Percentiles rank a stretch among this genome's conserved stretches.
Evolutionary conservation across 2,797 vertebrate species (phyloP).

Genomic region (Leuciscus waleckii): DNA sequence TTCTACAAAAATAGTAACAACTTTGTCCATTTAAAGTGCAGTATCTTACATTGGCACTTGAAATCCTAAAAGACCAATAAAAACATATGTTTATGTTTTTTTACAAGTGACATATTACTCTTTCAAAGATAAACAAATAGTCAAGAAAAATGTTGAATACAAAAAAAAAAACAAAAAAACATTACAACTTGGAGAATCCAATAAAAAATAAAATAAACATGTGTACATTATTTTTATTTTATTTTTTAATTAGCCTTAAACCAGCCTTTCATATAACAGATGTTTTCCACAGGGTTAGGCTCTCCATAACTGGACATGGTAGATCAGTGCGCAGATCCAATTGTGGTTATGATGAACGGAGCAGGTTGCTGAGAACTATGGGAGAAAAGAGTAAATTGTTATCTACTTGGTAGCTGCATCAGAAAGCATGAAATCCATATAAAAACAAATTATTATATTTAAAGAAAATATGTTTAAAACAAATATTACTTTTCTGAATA

Average conservation of each 20-base stretch:
- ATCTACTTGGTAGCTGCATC: not conserved
- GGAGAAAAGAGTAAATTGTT: slow-evolving; percentile 30
- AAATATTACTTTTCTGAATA: not conserved
- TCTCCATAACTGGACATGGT: not conserved
- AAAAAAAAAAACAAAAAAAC: slow-evolving; percentile 22
- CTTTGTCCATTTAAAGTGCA: not conserved
- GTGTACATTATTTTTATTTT: not conserved
- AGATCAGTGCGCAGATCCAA: not conserved
- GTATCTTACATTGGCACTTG: slow-evolving; percentile 7
- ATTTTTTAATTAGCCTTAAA: not conserved
- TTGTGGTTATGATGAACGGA: slow-evolving; percentile 67
- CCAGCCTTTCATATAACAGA: not conserved
- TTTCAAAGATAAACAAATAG: not conserved
- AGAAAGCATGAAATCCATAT: slow-evolving; percentile 1
- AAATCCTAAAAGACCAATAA: not conserved
- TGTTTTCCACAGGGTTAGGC: slow-evolving; percentile 20
- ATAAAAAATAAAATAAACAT: not conserved
- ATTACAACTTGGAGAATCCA: not conserved
- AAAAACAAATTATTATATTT: not conserved
- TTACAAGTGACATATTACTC: not conserved
- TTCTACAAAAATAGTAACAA: slow-evolving; percentile 5
- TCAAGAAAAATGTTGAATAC: not conserved
- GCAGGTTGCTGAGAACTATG: slow-evolving; percentile 74
- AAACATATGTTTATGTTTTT: not conserved
- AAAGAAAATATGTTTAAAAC: not conserved